phyloP scores from a whole-genome alignment of 2,113 vertebrate species.

The Trogon melanurus region DNA sequence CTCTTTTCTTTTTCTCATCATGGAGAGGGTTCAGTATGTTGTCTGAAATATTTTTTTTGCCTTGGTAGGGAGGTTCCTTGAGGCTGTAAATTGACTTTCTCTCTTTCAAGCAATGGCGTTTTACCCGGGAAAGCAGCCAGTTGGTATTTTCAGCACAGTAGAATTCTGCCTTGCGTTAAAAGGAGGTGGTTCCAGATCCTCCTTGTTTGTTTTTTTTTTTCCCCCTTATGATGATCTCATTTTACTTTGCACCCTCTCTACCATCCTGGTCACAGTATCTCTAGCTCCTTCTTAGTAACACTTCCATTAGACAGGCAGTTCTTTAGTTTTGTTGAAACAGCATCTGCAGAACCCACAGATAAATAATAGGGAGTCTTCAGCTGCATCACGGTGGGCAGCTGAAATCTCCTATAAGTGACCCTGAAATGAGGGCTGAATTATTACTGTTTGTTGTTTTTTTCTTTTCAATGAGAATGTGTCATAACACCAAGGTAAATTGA shows the following conservation, averaged over 20 bases:
- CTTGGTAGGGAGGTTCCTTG: slow-evolving; percentile 1
- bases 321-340: not conserved
- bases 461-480: not conserved
- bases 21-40: not conserved
- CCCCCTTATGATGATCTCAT: not conserved
- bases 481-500: not conserved
- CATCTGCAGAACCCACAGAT: slow-evolving; percentile 4
- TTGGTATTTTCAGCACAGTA: not conserved
- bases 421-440: slow-evolving; percentile 4
- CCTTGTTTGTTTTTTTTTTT: not conserved
- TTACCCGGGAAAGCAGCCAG: slow-evolving; percentile 37
- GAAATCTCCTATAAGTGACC: slow-evolving; percentile 17
- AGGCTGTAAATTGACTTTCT: not conserved
- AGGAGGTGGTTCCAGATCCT: not conserved
- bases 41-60: not conserved
- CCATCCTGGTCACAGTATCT: not conserved
- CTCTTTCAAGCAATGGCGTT: not conserved
- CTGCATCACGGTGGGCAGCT: not conserved
- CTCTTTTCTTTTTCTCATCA: not conserved
- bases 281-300: not conserved
- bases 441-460: not conserved
- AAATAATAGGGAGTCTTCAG: not conserved
- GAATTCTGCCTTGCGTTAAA: not conserved
- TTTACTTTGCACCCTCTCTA: not conserved
- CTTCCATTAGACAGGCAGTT: not conserved